These are phyloP conservation scores for Pocillopora meandrina DNA, from an alignment of 92 coral and sea anemone genomes.

Conservation along the genomic window DNA sequence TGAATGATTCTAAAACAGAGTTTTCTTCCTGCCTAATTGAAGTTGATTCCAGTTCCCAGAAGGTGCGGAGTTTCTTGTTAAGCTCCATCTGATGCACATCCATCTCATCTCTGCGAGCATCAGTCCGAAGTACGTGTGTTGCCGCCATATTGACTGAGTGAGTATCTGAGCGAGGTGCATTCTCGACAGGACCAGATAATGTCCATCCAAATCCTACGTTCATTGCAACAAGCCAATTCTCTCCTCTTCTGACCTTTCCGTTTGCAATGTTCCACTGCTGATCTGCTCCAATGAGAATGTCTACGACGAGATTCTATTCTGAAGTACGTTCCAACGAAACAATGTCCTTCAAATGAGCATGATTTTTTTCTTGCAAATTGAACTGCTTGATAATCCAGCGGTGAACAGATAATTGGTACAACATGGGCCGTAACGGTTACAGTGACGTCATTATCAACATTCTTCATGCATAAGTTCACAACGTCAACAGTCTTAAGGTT, in stretches of 20 bases:
- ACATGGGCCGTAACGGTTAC: slow-evolving; percentile 10
- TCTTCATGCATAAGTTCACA: slow-evolving; percentile 24
- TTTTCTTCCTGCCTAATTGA: slow-evolving; percentile 36
- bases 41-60: slow-evolving; percentile 51
- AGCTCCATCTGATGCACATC: neutral
- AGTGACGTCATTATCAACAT: slow-evolving; percentile 1
- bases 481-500: too few relatives aligned
- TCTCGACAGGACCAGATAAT: slow-evolving; percentile 36
- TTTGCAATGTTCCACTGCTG: slow-evolving; percentile 53
- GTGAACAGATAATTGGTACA: slow-evolving; percentile 39
- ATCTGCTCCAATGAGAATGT: slow-evolving; percentile 51
- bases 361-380: slow-evolving; percentile 31
- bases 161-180: neutral
- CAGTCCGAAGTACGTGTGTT: slow-evolving; percentile 2
- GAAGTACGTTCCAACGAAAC: slow-evolving; percentile 10
- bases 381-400: slow-evolving; percentile 20
- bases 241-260: slow-evolving; percentile 36
- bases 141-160: slow-evolving; percentile 13
- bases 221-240: slow-evolving; percentile 37
- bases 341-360: slow-evolving; percentile 25
- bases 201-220: slow-evolving; percentile 51
- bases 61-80: slow-evolving; percentile 7
- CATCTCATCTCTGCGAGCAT: neutral
- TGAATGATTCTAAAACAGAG: slow-evolving; percentile 41
- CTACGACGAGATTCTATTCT: neutral